Percentiles rank a stretch among this genome's conserved stretches.
These are phyloP conservation scores for Nematolebias whitei DNA, from an alignment of 2,113 vertebrate species.

Conservation along the genomic window DNA sequence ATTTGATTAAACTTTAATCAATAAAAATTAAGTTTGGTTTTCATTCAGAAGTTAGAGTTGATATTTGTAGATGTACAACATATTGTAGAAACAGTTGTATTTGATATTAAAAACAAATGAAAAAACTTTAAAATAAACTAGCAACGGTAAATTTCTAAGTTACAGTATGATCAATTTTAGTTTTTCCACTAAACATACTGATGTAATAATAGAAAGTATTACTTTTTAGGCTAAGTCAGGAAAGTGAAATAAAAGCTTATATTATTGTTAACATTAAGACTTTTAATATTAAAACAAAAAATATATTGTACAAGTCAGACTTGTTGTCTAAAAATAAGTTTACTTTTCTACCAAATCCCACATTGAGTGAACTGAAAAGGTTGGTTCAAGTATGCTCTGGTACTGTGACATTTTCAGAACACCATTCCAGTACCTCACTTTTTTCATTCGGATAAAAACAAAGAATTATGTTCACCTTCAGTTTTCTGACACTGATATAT, in stretches of 20 bases:
- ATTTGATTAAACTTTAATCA: too few species aligned
- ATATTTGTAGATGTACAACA: too few species aligned
- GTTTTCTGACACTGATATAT: constrained; percentile 56
- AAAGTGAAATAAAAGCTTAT: neutral
- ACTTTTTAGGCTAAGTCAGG: neutral
- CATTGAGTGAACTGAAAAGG: neutral
- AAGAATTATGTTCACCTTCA: constrained; percentile 28
- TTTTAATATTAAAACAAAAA: too few species aligned
- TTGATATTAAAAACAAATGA: neutral
- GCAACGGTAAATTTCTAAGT: too few species aligned
- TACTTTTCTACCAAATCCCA: neutral
- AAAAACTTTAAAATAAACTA: too few species aligned
- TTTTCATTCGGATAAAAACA: constrained; percentile 18
- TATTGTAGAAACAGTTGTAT: neutral
- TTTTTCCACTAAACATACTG: too few species aligned
- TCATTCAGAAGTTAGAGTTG: too few species aligned
- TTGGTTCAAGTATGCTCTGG: neutral
- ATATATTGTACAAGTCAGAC: too few species aligned
- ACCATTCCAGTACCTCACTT: neutral
- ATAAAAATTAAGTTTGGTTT: too few species aligned
- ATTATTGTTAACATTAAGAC: too few species aligned
- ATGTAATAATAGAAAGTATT: too few species aligned
- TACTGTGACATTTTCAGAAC: constrained; percentile 15
- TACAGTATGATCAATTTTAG: too few species aligned
- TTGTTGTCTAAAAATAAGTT: neutral